These are phyloP conservation scores for Schlechtendalia chinensis DNA, from an alignment of 1,140 invertebrate genomes.

Conservation along the genomic window DNA sequence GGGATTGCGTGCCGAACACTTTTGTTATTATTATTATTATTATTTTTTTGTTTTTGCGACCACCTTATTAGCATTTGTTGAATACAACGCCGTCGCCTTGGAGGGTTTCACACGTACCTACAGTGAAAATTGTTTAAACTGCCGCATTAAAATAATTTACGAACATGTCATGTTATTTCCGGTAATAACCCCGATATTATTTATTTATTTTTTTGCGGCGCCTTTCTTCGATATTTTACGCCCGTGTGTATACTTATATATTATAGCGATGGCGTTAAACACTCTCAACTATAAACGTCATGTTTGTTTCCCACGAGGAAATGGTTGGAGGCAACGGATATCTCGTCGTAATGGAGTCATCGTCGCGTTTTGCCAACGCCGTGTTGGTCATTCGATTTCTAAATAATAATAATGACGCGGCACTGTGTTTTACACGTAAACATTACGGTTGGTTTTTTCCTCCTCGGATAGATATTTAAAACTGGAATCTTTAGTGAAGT, in stretches of 20 bases:
- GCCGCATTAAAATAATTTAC: not conserved
- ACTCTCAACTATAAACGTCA: not conserved
- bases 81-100: not conserved
- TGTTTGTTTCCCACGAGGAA: not conserved
- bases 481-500: no score
- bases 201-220: not conserved
- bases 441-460: no score
- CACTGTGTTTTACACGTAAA: no score
- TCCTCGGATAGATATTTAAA: no score
- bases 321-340: no score
- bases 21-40: no score
- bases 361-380: not conserved
- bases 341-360: not conserved
- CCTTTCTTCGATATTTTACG: not conserved
- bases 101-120: constrained; percentile 14
- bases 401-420: no score
- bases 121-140: not conserved
- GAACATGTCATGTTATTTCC: not conserved
- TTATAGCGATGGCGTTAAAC: not conserved
- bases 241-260: no score
- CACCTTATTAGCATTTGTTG: not conserved
- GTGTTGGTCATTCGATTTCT: no score
- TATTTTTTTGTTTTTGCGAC: not conserved
- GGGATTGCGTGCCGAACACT: not conserved
- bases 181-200: not conserved